Conservation (phyloP, 1,140 invertebrate species). For the Anastrepha obliqua region DNA sequence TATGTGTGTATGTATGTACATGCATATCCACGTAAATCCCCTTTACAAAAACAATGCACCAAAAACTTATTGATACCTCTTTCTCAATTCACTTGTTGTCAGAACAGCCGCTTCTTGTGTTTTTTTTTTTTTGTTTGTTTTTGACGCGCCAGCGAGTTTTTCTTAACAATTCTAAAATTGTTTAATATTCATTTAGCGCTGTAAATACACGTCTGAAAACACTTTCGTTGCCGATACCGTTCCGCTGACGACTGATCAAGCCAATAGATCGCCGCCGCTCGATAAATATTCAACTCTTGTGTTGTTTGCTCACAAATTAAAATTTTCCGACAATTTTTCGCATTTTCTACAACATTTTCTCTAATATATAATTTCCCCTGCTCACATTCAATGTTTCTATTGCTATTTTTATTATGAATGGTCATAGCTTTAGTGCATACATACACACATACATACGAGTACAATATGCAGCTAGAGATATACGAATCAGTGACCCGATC, state of each 20-base stretch:
- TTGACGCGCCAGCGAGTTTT: neutral
- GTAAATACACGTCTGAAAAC: neutral
- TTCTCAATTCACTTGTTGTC: slow-evolving; percentile 34
- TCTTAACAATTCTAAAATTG: neutral
- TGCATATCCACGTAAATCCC: neutral
- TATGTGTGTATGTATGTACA: neutral
- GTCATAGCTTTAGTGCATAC: neutral
- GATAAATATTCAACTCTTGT: neutral
- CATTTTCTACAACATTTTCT: slow-evolving; percentile 41
- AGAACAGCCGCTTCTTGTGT: neutral
- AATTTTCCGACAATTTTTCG: slow-evolving; percentile 44
- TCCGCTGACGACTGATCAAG: slow-evolving; percentile 16
- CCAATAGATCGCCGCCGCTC: slow-evolving; percentile 27
- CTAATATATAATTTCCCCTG: neutral
- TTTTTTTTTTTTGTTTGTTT: neutral
- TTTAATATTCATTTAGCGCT: neutral
- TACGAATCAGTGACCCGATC: neutral
- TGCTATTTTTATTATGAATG: slow-evolving; percentile 52
- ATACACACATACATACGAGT: neutral
- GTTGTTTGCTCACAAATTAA: slow-evolving; percentile 7
- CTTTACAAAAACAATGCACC: neutral
- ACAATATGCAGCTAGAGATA: neutral
- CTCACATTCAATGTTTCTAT: neutral
- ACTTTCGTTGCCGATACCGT: slow-evolving; percentile 34
- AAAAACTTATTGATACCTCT: slow-evolving; percentile 17